Evolutionary conservation across 2,888 invertebrate genomes (phyloP), one percentile per base, ranked within the genome.

Genomic region (Epistrophe grossulariae): DNA sequence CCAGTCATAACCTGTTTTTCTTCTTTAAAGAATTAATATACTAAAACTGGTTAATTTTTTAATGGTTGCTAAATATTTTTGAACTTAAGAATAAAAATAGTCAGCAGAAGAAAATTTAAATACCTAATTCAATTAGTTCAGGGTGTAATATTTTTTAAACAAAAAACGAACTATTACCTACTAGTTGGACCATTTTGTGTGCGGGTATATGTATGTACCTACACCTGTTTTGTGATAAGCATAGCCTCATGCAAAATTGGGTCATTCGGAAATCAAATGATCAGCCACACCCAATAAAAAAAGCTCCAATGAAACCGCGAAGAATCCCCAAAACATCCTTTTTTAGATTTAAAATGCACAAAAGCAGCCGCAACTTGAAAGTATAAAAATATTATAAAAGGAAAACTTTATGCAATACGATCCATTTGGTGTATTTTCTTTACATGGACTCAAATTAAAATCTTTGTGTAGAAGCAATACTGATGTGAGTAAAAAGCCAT

Each of bases 221-320:
- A 24, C 60, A 60, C 62, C 62, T 24, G 40, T 62, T 62, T 43
- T 8, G 7, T 43, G 24, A 13, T 11, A 38, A 60, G 7, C n/a
- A 17, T 17, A 60, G 3, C 17, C 4, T 2, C 24, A 10, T 24
- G 24, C 24, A 62, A 66, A 66, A 66, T 17, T 66, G 31, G 66
- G 66, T 66, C 66, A 66, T 66, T 35, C 35, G 7, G 17, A 66
- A 48, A n/a, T 66, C 48, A 48, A 48, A 48, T 66, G 66, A 66
- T 66, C 66, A 48, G 66, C 66, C 45, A 48, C 45, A 13, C 66
- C 45, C 66, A 48, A 31, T 17, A 35, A 31, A 48, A 28, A 28
- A 66, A 66, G 31, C 45, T 45, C 19, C 19, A 64, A 24, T 19
- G 13, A 15, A 2, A 62, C n/a, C n/a, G n/a, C 24, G 43, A n/a